Base-by-base conservation (phyloP, 2,797 vertebrate species). In the Crax fasciolata region DNA sequence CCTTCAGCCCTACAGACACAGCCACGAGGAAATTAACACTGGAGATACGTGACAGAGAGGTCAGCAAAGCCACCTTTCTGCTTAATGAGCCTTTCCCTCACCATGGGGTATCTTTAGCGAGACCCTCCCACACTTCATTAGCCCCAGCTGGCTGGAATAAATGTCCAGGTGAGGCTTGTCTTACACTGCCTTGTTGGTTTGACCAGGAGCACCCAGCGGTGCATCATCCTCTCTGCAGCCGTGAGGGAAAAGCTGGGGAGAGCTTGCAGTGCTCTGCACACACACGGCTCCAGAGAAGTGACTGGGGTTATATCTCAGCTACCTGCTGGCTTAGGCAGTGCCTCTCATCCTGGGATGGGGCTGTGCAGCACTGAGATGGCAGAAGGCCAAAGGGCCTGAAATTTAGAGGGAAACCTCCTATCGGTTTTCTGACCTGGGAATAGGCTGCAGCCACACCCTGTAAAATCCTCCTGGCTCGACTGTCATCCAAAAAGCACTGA, bases 111-210 rank as follows among this genome's bases (percentile, higher is more conserved):
- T 95, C 96, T 96, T 95, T 80, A 96, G 83, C 86, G 89, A 96
- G 94, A 81, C 68, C 19, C 48, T 82, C 77, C 91, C 86, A 59
- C 54, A 81, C 83, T 96, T 96, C 84, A 94, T 97, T 97, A 93
- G 89, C 96, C 84, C 97, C 83, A 86, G 87, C 90, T 95, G 90
- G 66, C 81, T 97, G 92, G 87, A 98, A 98, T 98, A 98, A 98
- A 98, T 77, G 59, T 94, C 90, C 78, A 87, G 80, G 43, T 76
- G 91, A 96, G 89, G 38, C 46, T 95, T 91, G 57, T 90, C 97
- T 96, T 95, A 73, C 94, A 94, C 43, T 55, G 66, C 82, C 92
- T 93, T 96, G 63, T 95, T 97, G 91, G 78, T 74, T 89, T 93
- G 84, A 96, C 84, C 48, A 84, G 43, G 39, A 82, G 66, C 27